phyloP scores from a whole-genome alignment of 2,113 vertebrate species.

The Echinops telfairi region DNA sequence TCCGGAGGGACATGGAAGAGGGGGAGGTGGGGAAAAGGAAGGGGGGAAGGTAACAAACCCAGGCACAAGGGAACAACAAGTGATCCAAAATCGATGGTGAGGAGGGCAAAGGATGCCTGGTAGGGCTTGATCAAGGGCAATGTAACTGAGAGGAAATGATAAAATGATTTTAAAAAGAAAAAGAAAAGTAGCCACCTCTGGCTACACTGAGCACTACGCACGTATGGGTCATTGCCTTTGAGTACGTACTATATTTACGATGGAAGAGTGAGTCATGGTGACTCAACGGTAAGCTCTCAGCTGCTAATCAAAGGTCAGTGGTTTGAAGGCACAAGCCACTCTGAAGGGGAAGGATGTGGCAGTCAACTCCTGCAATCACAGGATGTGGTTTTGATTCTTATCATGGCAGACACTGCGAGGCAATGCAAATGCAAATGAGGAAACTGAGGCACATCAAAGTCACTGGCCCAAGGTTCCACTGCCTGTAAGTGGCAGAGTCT shows the following conservation, averaged over 20 bases:
- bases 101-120: no score
- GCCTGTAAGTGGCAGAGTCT: background rate
- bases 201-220: background rate
- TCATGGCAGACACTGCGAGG: background rate
- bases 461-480: no score
- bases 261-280: background rate
- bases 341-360: background rate
- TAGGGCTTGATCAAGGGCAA: no score
- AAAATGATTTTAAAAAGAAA: no score
- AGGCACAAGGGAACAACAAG: no score
- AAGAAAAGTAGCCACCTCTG: no score
- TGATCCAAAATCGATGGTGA: no score
- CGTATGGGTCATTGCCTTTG: background rate
- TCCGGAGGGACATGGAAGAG: no score
- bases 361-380: background rate
- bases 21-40: no score
- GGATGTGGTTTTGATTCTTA: background rate
- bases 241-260: background rate
- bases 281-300: background rate
- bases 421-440: background rate
- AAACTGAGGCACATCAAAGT: background rate
- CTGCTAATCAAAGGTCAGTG: background rate
- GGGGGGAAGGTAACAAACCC: no score
- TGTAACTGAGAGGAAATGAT: no score
- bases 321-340: background rate